phyloP scores from a whole-genome alignment of 1,140 invertebrate species.

The Calliphora vicina region DNA sequence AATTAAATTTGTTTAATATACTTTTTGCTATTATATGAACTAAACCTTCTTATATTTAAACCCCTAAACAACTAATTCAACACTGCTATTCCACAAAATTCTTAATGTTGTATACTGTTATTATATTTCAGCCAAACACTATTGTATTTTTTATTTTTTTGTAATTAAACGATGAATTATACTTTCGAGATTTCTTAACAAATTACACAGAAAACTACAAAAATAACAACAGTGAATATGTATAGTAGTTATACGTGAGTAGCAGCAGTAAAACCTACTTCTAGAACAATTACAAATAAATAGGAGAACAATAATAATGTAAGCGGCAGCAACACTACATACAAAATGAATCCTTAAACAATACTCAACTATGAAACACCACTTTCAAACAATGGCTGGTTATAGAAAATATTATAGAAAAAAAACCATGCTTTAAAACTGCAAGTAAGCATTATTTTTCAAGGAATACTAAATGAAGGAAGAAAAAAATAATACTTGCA shows the following conservation, averaged over 20 bases:
- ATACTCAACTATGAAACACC: neutral
- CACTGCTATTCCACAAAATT: no score
- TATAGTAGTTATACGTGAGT: neutral
- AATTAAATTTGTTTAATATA: no score
- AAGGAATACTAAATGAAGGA: neutral
- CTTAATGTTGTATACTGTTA: no score
- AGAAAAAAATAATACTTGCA: neutral
- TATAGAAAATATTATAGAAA: neutral
- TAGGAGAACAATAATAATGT: neutral
- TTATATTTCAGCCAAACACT: no score
- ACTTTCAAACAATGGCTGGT: neutral
- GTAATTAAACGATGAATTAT: slow-evolving; percentile 17
- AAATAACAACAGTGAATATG: neutral
- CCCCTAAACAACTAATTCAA: no score
- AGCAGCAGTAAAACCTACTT: neutral
- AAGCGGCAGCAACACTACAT: no score
- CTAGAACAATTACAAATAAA: neutral
- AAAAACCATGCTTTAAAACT: neutral
- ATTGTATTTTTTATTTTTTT: neutral
- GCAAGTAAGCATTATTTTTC: neutral
- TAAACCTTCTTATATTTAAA: no score
- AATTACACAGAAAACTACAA: neutral
- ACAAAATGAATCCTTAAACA: neutral
- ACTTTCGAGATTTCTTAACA: slow-evolving; percentile 11
- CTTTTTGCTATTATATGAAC: no score